These are phyloP conservation scores for Diorhabda sublineata DNA, from an alignment of 1,140 invertebrate genomes.

Conservation along the genomic window DNA sequence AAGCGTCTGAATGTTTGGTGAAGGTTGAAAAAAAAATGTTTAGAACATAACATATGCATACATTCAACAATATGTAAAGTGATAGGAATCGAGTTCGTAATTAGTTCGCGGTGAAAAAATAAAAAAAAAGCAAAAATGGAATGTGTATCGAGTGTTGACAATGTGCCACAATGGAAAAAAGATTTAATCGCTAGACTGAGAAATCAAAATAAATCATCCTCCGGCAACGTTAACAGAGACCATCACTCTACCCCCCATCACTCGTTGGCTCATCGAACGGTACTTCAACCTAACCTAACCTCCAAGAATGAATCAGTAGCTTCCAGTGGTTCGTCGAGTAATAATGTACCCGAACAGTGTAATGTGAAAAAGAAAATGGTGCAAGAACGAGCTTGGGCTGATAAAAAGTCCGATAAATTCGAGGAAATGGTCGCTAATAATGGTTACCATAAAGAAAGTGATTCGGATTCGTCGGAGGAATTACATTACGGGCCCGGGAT, in stretches of 20 bases:
- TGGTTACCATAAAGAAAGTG: slow-evolving; percentile 23
- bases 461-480: slow-evolving; percentile 64
- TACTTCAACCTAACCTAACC: slow-evolving; percentile 31
- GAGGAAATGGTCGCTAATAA: slow-evolving; percentile 17
- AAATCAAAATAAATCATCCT: slow-evolving; percentile 30
- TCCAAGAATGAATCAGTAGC: slow-evolving; percentile 21
- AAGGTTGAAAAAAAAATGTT: neutral
- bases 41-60: neutral
- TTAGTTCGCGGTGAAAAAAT: slow-evolving; percentile 1
- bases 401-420: slow-evolving; percentile 24
- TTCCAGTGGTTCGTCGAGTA: slow-evolving; percentile 7
- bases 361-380: slow-evolving; percentile 22
- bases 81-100: neutral
- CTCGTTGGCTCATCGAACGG: slow-evolving; percentile 21
- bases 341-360: slow-evolving; percentile 3
- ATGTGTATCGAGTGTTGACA: slow-evolving; percentile 11
- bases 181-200: slow-evolving; percentile 39
- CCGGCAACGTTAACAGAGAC: slow-evolving; percentile 17
- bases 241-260: slow-evolving; percentile 24
- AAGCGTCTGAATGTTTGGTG: neutral
- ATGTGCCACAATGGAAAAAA: slow-evolving; percentile 41
- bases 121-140: slow-evolving; percentile 12
- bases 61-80: neutral
- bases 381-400: slow-evolving; percentile 37
- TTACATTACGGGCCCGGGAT: slow-evolving; percentile 88